Conservation (phyloP, 2,888 invertebrate species). For the Drosophila prostipennis region DNA sequence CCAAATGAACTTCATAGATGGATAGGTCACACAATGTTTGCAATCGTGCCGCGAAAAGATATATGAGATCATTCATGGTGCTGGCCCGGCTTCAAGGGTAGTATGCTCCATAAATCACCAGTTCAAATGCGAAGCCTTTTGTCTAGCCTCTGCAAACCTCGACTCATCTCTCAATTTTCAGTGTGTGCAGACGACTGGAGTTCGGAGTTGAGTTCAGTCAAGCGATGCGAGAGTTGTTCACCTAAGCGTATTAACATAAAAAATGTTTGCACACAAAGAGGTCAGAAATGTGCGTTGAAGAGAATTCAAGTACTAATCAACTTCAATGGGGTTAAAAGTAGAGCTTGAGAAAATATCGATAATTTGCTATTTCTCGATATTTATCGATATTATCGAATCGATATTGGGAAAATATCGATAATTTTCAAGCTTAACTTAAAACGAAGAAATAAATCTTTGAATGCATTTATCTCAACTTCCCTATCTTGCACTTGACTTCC, state of each 20-base stretch:
- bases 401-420: too few relatives aligned
- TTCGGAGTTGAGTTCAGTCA: slow-evolving; percentile 81
- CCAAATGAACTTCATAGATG: slow-evolving; percentile 21
- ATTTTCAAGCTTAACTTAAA: neutral
- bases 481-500: slow-evolving; percentile 5
- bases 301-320: neutral
- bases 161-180: slow-evolving; percentile 1
- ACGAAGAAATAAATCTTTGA: neutral
- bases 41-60: slow-evolving; percentile 72
- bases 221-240: slow-evolving; percentile 84
- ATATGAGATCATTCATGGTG: slow-evolving; percentile 86
- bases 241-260: slow-evolving; percentile 85
- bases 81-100: slow-evolving; percentile 83
- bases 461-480: slow-evolving; percentile 1
- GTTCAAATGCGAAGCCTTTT: slow-evolving; percentile 36
- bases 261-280: slow-evolving; percentile 76
- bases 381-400: too few relatives aligned
- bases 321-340: neutral
- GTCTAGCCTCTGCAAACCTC: slow-evolving; percentile 17
- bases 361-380: too few relatives aligned
- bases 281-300: slow-evolving; percentile 52
- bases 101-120: slow-evolving; percentile 44
- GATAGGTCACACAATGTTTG: slow-evolving; percentile 15
- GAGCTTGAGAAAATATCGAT: too few relatives aligned
- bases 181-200: slow-evolving; percentile 22